Percentiles rank a stretch among this genome's conserved stretches.
These are phyloP conservation scores for Neopelma chrysocephalum DNA, from an alignment of 2,797 vertebrate genomes.

Conservation along the genomic window DNA sequence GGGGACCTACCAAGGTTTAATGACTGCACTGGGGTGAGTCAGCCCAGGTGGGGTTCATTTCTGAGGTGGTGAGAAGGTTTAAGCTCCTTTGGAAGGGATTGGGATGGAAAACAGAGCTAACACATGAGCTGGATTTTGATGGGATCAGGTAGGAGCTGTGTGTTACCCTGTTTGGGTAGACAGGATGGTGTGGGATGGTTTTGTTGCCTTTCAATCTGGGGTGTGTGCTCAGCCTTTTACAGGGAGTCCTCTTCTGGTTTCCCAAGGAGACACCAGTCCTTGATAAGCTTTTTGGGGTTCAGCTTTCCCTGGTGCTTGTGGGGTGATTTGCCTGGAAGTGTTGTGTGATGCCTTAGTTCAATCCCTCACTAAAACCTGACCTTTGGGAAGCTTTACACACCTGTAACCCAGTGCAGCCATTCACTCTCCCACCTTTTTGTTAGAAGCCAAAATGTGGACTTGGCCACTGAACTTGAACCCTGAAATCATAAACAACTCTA, in stretches of 20 bases:
- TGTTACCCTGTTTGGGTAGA: accelerated
- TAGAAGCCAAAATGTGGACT: not conserved
- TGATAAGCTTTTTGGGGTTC: not conserved
- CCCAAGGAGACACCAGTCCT: not conserved
- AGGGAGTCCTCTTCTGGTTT: accelerated
- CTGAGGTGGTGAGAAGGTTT: not conserved
- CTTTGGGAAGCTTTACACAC: not conserved
- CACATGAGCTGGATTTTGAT: accelerated
- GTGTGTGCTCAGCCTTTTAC: not conserved
- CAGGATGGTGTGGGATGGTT: too few species aligned
- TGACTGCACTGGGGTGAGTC: not conserved
- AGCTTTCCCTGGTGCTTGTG: not conserved
- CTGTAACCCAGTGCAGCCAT: accelerated
- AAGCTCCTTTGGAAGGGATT: not conserved
- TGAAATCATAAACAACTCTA: not conserved
- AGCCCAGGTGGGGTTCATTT: not conserved
- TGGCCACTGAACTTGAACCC: not conserved
- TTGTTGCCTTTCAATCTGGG: not conserved
- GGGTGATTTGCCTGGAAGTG: not conserved
- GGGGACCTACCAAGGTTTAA: not conserved
- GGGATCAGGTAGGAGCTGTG: not conserved
- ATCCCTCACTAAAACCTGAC: accelerated
- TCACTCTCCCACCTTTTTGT: accelerated
- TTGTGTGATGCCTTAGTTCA: not conserved
- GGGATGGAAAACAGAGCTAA: not conserved